phyloP scores from a whole-genome alignment of 2,113 vertebrate species.

The Solea solea region DNA sequence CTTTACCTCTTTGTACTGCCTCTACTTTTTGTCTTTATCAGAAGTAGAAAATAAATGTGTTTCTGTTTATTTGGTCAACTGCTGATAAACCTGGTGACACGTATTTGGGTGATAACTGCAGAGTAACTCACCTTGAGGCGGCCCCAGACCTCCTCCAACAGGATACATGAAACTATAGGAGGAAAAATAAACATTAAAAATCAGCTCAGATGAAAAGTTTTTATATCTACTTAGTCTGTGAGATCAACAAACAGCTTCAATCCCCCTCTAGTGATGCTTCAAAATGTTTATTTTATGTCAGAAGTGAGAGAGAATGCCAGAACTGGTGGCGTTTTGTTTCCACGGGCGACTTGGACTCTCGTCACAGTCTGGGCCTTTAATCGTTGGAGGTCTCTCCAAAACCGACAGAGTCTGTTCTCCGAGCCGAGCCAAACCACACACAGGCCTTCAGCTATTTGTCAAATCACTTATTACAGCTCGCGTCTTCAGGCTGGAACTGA shows the following conservation, averaged over 20 bases:
- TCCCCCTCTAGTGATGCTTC: too few relatives aligned
- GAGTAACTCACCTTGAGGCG: conserved; percentile 90
- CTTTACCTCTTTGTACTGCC: too few relatives aligned
- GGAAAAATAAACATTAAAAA: conserved; percentile 15
- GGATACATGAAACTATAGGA: conserved; percentile 93
- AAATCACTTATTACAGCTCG: conserved; percentile 43
- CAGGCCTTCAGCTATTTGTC: conserved; percentile 67
- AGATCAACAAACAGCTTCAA: not conserved
- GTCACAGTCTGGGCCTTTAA: conserved; percentile 40
- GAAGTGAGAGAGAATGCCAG: not conserved
- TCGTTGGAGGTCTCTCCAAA: conserved; percentile 32
- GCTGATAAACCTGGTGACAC: not conserved
- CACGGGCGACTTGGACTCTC: conserved; percentile 23
- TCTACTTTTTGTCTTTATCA: too few relatives aligned
- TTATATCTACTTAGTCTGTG: too few relatives aligned
- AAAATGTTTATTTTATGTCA: not conserved
- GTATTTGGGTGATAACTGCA: not conserved
- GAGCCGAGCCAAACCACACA: conserved; percentile 54
- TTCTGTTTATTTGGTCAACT: not conserved
- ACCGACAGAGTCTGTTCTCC: conserved; percentile 39
- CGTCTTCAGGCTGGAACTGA: conserved; percentile 32
- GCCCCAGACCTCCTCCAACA: conserved; percentile 89
- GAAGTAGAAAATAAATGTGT: too few relatives aligned
- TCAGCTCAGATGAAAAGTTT: not conserved
- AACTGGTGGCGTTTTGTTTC: conserved; percentile 4